A percentile compares a stretch with the other conserved stretches of the same genome.
These are phyloP conservation scores for Manis pentadactyla DNA, from an alignment of 2,797 vertebrate species.

Conservation along the genomic window DNA sequence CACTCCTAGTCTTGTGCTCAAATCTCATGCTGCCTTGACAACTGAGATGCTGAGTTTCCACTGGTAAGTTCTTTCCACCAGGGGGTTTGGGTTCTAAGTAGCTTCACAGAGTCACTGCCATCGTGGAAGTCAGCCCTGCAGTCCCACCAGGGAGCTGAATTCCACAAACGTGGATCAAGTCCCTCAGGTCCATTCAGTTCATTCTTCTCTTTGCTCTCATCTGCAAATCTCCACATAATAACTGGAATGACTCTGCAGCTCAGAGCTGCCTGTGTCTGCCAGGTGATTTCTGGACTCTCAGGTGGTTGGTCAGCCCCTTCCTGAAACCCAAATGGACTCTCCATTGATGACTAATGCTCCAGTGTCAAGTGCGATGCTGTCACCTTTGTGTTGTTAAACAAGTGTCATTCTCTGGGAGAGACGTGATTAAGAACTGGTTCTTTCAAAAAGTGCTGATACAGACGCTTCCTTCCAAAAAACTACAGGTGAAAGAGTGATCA, in stretches of 20 bases:
- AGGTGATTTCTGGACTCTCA: constrained; percentile 22
- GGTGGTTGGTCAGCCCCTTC: not conserved
- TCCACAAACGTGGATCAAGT: not conserved
- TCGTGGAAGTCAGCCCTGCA: not conserved
- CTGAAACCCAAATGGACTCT: not conserved
- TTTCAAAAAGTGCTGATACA: not conserved
- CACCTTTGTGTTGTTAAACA: not conserved
- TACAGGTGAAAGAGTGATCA: not conserved
- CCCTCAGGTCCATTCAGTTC: not conserved
- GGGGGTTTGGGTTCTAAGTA: not conserved
- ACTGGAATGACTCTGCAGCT: not conserved
- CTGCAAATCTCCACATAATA: constrained; percentile 17
- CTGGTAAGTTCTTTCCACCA: not conserved
- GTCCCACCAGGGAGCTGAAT: not conserved
- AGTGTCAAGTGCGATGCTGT: not conserved
- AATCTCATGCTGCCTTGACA: not conserved
- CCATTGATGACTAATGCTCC: not conserved
- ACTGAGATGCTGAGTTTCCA: not conserved
- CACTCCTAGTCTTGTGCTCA: not conserved
- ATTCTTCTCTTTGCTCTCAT: not conserved
- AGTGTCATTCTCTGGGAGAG: not conserved
- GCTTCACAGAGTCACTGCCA: not conserved
- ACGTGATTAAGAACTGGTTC: not conserved
- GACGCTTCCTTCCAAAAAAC: constrained; percentile 16
- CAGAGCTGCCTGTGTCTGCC: not conserved